These are phyloP conservation scores for Drosophila seguyi DNA, from an alignment of 1,140 invertebrate species.

Conservation along the genomic window DNA sequence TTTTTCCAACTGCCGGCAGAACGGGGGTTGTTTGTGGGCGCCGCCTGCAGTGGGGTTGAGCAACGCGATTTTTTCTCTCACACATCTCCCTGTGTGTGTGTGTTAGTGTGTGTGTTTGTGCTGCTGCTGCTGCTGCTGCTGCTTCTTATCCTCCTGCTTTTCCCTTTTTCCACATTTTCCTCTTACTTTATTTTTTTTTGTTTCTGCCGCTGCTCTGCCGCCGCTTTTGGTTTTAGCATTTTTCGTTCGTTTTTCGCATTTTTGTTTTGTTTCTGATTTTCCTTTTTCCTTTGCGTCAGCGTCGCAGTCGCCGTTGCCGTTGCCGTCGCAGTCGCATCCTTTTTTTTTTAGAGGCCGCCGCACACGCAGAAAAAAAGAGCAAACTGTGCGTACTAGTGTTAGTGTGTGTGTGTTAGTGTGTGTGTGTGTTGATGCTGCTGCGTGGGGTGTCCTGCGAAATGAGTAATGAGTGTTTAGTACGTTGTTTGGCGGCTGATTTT, in stretches of 20 bases:
- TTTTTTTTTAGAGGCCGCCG: slow-evolving; percentile 45
- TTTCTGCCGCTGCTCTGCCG: slow-evolving; percentile 44
- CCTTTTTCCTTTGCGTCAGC: slow-evolving; percentile 31
- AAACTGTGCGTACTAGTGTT: slow-evolving; percentile 26
- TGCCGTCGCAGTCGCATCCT: slow-evolving; percentile 65
- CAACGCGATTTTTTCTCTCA: slow-evolving; percentile 57
- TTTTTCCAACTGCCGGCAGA: slow-evolving; percentile 50
- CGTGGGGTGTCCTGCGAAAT: slow-evolving; percentile 30
- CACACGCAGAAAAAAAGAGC: slow-evolving; percentile 63
- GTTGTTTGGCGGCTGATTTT: slow-evolving; percentile 58
- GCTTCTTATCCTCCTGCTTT: slow-evolving; percentile 17
- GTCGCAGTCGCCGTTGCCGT: slow-evolving; percentile 9
- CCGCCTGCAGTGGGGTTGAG: slow-evolving; percentile 74
- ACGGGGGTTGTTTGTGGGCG: slow-evolving; percentile 70
- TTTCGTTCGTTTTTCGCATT: slow-evolving; percentile 72
- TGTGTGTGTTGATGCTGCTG: not conserved
- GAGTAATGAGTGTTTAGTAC: slow-evolving; percentile 67
- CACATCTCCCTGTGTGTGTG: slow-evolving; percentile 29
- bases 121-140: slow-evolving; percentile 2
- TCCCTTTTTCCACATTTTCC: slow-evolving; percentile 22
- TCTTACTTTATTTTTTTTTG: slow-evolving; percentile 42
- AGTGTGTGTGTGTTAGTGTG: slow-evolving; percentile 14
- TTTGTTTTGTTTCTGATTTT: slow-evolving; percentile 80
- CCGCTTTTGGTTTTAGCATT: slow-evolving; percentile 74
- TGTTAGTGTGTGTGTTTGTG: not conserved